phyloP scores from a whole-genome alignment of 2,888 invertebrate genomes.

The Tipula lateralis region DNA sequence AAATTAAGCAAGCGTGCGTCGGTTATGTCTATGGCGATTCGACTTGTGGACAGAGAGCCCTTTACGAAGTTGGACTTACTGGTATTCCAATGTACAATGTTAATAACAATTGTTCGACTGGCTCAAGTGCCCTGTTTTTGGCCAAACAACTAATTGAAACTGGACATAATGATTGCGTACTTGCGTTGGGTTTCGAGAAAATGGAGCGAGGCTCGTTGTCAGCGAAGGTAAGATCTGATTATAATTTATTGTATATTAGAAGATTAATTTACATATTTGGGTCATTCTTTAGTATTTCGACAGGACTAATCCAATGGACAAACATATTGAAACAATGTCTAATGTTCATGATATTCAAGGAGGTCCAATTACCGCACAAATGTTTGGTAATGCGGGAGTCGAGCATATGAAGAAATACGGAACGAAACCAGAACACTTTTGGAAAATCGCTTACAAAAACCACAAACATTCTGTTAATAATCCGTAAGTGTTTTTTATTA shows the following conservation, averaged over 20 bases:
- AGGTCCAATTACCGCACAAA: slow-evolving; percentile 86
- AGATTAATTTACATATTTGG: slow-evolving; percentile 29
- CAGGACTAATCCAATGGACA: slow-evolving; percentile 84
- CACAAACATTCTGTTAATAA: slow-evolving; percentile 96
- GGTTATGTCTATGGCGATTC: slow-evolving; percentile 96
- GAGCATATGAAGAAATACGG: slow-evolving; percentile 85
- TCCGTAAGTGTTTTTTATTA: slow-evolving; percentile 62
- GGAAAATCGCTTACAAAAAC: slow-evolving; percentile 97
- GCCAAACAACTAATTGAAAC: slow-evolving; percentile 90
- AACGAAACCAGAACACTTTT: slow-evolving; percentile 86
- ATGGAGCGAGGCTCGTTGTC: slow-evolving; percentile 91
- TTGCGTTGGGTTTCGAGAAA: slow-evolving; percentile 96
- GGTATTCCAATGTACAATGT: slow-evolving; percentile 97
- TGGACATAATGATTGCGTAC: slow-evolving; percentile 77
- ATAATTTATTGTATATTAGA: neutral
- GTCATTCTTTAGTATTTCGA: slow-evolving; percentile 64
- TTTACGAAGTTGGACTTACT: slow-evolving; percentile 92
- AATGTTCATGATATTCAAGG: slow-evolving; percentile 74
- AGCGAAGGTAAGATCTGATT: slow-evolving; percentile 54
- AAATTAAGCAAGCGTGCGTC: slow-evolving; percentile 83
- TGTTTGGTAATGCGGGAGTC: slow-evolving; percentile 93
- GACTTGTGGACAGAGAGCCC: slow-evolving; percentile 88
- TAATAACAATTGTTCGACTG: slow-evolving; percentile 97
- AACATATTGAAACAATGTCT: slow-evolving; percentile 78
- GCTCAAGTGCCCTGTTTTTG: slow-evolving; percentile 84